A percentile compares a stretch with the other conserved stretches of the same genome.
phyloP scores from a whole-genome alignment of 1,140 invertebrate genomes.

The Zelostemma sp. region DNA sequence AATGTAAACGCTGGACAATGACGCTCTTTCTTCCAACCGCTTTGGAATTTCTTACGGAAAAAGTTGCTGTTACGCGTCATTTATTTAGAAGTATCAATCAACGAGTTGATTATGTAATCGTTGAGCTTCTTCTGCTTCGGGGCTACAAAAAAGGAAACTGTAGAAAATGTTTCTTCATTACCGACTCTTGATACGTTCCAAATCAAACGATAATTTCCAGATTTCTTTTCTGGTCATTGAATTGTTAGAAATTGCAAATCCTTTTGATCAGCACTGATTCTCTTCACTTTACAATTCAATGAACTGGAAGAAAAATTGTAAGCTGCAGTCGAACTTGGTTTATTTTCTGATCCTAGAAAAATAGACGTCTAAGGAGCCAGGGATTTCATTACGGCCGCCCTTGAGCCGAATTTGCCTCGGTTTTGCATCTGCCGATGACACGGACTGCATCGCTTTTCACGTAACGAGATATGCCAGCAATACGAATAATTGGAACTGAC shows the following conservation, averaged over 20 bases:
- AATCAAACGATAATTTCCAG: too few relatives aligned
- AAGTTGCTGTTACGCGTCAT: neutral
- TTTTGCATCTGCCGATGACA: conserved; percentile 19
- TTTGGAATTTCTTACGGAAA: neutral
- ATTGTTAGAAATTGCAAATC: too few relatives aligned
- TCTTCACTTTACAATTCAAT: too few relatives aligned
- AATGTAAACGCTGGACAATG: neutral
- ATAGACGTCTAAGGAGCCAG: conserved; percentile 62
- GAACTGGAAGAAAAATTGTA: neutral
- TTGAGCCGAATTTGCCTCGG: conserved; percentile 31
- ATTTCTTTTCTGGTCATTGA: too few relatives aligned
- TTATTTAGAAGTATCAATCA: neutral
- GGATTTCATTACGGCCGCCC: conserved; percentile 58
- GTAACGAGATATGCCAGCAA: neutral
- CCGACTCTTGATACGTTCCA: too few relatives aligned
- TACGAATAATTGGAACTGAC: conserved; percentile 11
- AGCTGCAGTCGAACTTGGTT: neutral
- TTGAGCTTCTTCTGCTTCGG: too few relatives aligned
- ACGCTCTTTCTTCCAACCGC: conserved; percentile 1
- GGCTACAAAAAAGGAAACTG: too few relatives aligned
- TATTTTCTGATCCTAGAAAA: conserved; percentile 59
- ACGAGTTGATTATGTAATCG: too few relatives aligned
- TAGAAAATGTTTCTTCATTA: too few relatives aligned
- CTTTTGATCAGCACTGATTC: too few relatives aligned
- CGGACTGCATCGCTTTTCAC: neutral